Evolutionary conservation across 1,140 invertebrate genomes (phyloP).

Genomic region (Eriosoma lanigerum): DNA sequence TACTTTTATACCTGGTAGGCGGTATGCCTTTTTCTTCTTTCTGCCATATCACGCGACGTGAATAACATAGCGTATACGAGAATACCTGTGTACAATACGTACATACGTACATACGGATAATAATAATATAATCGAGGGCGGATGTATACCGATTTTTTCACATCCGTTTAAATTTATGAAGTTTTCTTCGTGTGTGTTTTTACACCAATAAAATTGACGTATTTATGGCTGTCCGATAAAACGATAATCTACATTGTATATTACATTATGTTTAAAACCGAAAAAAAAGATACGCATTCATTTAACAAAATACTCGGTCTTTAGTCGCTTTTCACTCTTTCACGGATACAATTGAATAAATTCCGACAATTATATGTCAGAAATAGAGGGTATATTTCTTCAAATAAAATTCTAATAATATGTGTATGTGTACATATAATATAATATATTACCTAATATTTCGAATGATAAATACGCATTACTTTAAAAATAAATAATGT

Average conservation of each 20-base stretch:
- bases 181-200: conserved; percentile 33
- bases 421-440: no score
- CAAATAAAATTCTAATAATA: no score
- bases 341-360: neutral
- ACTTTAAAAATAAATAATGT: no score
- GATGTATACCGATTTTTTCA: conserved; percentile 19
- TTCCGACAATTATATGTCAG: no score
- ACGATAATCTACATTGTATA: conserved; percentile 12
- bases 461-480: no score
- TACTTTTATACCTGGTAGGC: conserved; percentile 42
- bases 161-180: conserved; percentile 23
- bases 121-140: conserved; percentile 16
- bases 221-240: conserved; percentile 28
- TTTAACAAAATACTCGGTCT: neutral
- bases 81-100: no score
- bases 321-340: neutral
- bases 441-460: no score
- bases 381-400: no score
- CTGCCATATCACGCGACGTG: no score
- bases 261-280: neutral
- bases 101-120: no score
- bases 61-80: no score
- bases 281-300: conserved; percentile 6
- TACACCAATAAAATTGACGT: neutral
- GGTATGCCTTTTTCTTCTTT: neutral